Evolutionary conservation across 2,888 invertebrate species (phyloP), one percentile per base, ranked within the genome.

Genomic region (Heliconius erato): DNA sequence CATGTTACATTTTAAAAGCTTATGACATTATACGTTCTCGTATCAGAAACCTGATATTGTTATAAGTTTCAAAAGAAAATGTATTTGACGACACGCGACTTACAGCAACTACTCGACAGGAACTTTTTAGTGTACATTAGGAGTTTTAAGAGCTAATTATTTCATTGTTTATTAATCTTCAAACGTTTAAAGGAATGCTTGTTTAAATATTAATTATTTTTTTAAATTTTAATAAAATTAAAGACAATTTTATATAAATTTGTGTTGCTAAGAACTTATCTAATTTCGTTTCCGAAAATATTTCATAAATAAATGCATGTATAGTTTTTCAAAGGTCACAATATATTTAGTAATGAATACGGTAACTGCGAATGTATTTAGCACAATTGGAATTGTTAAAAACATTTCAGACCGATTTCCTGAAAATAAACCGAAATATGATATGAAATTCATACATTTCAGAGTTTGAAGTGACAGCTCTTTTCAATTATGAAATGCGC

Each of bases 41-140:
- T 44, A 65, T 78, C 26, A 78, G 65, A 26, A 77, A 77, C 35
- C 11, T 26, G 77, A 65, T 67, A 78, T 67, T 78, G 44, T 65
- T 44, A 78, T 44, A 74, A 74, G 32, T 54, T 72, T 44, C 44
- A 49, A 44, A 72, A 72, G 44, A 74, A 59, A 74, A 32, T 59
- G 23, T 23, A 72, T 44, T 49, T 26, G 23, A 59, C 16, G n/a
- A 72, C 76, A 63, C 76, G 76, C 35, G 63, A 63, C 59, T 35
- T 40, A 63, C 14, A 76, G 63, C 63, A 63, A 76, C 59, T 63
- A 35, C 35, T 40, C 63, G n/a, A 40, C 3, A 40, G 35, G n/a
- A 76, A 2, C 35, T 3, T 23, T 49, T 76, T 63, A 59, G n/a
- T 59, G 9, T 32, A 40, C 3, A 35, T 32, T n/a, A 40, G 63